A percentile compares a stretch with the other conserved stretches of the same genome.
phyloP scores from a whole-genome alignment of 2,797 vertebrate species.

The Chrosomus eos region DNA sequence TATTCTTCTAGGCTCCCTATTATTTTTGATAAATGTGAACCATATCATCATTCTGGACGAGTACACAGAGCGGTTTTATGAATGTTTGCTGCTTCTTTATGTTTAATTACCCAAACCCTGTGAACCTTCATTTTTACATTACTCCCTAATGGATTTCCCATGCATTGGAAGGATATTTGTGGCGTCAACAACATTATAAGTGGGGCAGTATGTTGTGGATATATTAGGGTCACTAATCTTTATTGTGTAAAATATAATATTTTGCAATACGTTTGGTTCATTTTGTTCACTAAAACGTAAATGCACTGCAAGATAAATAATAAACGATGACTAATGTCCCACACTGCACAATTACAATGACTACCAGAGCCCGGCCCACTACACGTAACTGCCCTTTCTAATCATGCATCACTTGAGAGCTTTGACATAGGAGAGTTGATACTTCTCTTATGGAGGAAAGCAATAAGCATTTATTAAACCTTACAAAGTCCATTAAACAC shows the following conservation, averaged over 20 bases:
- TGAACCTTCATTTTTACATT: neutral
- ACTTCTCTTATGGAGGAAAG: slow-evolving; percentile 33
- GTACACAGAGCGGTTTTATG: neutral
- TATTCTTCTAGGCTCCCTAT: neutral
- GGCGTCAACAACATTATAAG: neutral
- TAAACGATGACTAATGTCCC: slow-evolving; percentile 60
- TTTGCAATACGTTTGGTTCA: neutral
- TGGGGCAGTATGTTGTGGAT: neutral
- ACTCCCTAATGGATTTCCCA: neutral
- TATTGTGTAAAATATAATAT: slow-evolving; percentile 9
- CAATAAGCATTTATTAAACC: neutral
- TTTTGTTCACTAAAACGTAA: slow-evolving; percentile 50
- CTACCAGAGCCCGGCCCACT: slow-evolving; percentile 61
- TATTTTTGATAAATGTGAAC: slow-evolving; percentile 22
- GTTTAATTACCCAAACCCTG: slow-evolving; percentile 19
- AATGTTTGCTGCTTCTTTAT: neutral
- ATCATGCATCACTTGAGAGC: slow-evolving; percentile 53
- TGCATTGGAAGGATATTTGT: neutral
- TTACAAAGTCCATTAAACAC: slow-evolving; percentile 13
- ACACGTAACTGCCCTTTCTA: slow-evolving; percentile 58
- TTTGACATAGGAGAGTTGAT: slow-evolving; percentile 53
- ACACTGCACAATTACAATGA: slow-evolving; percentile 64
- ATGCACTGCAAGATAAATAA: slow-evolving; percentile 65
- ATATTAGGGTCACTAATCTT: slow-evolving; percentile 20
- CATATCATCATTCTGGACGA: neutral